Conservation (phyloP, 2,113 vertebrate species). For the Rhea pennata region DNA sequence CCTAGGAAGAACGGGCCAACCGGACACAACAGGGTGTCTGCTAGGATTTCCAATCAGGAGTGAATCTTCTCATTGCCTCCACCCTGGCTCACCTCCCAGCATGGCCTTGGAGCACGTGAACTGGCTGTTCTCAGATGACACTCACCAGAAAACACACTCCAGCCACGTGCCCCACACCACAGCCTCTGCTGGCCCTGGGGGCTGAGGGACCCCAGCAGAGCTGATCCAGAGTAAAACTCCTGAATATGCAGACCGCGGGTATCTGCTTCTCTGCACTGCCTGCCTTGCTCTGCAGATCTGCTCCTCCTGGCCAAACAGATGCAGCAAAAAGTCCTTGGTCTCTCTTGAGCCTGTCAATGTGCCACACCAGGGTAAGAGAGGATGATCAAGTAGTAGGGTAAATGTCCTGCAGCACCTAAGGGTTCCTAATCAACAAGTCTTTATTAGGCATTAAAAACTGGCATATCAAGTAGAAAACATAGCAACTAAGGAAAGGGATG, state of each 20-base stretch:
- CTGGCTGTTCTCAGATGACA: neutral
- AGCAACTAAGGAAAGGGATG: neutral
- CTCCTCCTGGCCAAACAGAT: neutral
- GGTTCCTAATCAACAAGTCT: neutral
- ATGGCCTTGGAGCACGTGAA: neutral
- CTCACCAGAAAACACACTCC: neutral
- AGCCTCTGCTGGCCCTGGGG: fast-evolving
- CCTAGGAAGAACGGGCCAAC: neutral
- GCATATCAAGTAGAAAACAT: neutral
- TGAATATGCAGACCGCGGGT: neutral
- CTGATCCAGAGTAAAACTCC: neutral
- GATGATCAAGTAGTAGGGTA: neutral
- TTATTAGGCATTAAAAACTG: neutral
- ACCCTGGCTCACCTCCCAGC: neutral
- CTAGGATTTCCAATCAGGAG: neutral
- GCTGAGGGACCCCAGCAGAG: neutral
- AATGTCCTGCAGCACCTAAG: neutral
- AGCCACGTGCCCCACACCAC: fast-evolving
- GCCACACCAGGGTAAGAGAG: neutral
- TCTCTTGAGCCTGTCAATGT: too few species aligned
- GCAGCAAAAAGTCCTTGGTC: fast-evolving
- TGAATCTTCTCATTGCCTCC: neutral
- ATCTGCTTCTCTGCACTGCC: neutral
- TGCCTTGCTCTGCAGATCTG: neutral
- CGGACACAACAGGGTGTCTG: neutral